These are phyloP conservation scores for Actenoides lindsayi DNA, from an alignment of 2,113 vertebrate genomes.

Conservation along the genomic window DNA sequence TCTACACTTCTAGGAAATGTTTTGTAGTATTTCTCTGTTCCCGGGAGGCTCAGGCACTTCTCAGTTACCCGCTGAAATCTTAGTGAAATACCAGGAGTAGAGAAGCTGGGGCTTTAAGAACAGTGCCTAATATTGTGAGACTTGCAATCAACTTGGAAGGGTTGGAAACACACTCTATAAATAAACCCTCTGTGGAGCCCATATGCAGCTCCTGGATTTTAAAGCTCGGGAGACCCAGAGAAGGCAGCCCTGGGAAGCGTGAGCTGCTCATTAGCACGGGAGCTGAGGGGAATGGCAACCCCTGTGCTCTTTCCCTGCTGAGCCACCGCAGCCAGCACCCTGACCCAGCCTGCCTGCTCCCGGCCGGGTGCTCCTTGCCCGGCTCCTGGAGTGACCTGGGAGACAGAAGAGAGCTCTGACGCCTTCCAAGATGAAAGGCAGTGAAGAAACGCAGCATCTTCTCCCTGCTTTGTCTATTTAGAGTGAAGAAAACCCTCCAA, in stretches of 20 bases:
- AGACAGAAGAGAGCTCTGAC: background rate
- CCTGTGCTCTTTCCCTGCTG: background rate
- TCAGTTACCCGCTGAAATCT: fast-evolving
- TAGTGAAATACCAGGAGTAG: fast-evolving
- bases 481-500: fast-evolving
- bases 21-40: background rate
- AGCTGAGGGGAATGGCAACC: background rate
- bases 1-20: background rate
- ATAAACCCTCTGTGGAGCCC: background rate
- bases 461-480: fast-evolving
- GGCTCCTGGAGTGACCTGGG: fast-evolving
- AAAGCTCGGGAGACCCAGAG: background rate
- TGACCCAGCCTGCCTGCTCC: background rate
- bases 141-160: background rate
- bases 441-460: fast-evolving
- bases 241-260: background rate
- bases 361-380: background rate
- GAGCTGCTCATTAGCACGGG: background rate
- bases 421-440: background rate
- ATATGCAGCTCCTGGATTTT: background rate
- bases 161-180: background rate
- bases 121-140: background rate
- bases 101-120: background rate
- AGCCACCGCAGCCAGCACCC: background rate
- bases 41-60: fast-evolving